These are phyloP conservation scores for Orthonyx spaldingii DNA, from an alignment of 2,113 vertebrate species.

Conservation along the genomic window DNA sequence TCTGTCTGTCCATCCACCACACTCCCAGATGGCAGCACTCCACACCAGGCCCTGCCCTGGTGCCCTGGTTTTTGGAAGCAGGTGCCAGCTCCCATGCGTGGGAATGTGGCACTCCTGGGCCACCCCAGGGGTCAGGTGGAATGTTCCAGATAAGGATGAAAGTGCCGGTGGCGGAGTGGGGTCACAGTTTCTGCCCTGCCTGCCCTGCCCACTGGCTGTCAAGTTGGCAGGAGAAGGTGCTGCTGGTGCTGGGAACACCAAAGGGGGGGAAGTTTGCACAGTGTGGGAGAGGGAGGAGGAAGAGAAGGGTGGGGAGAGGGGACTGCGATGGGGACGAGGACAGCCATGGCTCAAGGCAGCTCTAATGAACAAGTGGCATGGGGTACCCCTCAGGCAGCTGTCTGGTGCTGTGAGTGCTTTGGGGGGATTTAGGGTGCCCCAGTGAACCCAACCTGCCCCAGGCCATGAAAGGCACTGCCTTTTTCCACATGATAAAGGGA, in stretches of 20 bases:
- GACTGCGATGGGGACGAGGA: background rate
- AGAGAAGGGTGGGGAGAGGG: background rate
- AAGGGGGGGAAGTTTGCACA: background rate
- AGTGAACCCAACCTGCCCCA: rapidly evolving
- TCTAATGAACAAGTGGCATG: background rate
- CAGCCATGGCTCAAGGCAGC: background rate
- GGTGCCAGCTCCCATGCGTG: background rate
- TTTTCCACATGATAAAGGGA: background rate
- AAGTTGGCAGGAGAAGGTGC: background rate
- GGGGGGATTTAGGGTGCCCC: background rate
- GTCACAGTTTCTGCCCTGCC: background rate
- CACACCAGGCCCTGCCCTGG: background rate
- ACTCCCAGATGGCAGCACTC: background rate
- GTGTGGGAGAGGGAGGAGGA: background rate
- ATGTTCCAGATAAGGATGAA: background rate
- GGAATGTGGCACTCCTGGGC: background rate
- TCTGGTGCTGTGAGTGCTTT: background rate
- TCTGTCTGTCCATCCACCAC: rapidly evolving
- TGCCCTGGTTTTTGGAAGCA: background rate
- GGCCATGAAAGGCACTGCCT: no score
- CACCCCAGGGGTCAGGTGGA: background rate
- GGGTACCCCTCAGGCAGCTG: background rate
- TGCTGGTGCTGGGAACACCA: background rate
- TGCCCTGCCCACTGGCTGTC: background rate
- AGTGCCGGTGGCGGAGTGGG: background rate